Base-by-base conservation (phyloP, 2,113 vertebrate genomes). In the Corydoras sp. region DNA sequence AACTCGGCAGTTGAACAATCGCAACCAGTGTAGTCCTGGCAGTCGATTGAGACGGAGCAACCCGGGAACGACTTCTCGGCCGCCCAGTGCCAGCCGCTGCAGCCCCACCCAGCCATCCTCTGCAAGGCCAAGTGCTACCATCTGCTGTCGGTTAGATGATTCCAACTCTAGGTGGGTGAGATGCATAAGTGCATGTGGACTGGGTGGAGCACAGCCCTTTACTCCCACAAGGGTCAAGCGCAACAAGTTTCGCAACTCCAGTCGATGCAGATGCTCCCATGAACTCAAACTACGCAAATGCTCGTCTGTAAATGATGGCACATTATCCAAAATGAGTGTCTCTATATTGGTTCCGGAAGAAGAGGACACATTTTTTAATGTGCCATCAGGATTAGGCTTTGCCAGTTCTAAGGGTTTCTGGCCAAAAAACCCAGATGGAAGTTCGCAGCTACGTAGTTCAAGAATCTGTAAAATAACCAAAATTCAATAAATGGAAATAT, bases 251-350 rank as follows among this genome's bases (percentile, higher is more conserved):
- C 86, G 81, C 62, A 91, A 78, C 81, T 87, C 90, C 58, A 91
- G 67, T 0, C 60, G 84, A 32, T 30, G 64, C 56, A 90, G 81
- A 43, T 54, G 79, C 62, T 79, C 74, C 89, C 88, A 90, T 2
- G 85, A 83, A 13, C 81, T 75, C 71, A 91, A 83, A 78, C 84
- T 88, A 74, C 84, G 84, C 68, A 91, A 82, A 62, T 91, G 89
- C 72, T 87, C 84, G 77, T 91, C 88, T 1, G 84, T 88, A 69
- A 91, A 91, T n/a, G 89, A 89, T 13, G 89, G 88, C 43, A 91
- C 88, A 3, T 84, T 88, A 56, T 89, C 85, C 3, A 91, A 77
- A 51, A 90, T 78, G 43, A 91, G 78, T 31, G 82, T 82, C 73
- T 87, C 80, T 15, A 91, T 83, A 24, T 24, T 24, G 18, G 18